A percentile compares a stretch with the other conserved stretches of the same genome.
Conservation (phyloP, 2,113 vertebrate genomes). For the Forbesichthys papilliferus region DNA sequence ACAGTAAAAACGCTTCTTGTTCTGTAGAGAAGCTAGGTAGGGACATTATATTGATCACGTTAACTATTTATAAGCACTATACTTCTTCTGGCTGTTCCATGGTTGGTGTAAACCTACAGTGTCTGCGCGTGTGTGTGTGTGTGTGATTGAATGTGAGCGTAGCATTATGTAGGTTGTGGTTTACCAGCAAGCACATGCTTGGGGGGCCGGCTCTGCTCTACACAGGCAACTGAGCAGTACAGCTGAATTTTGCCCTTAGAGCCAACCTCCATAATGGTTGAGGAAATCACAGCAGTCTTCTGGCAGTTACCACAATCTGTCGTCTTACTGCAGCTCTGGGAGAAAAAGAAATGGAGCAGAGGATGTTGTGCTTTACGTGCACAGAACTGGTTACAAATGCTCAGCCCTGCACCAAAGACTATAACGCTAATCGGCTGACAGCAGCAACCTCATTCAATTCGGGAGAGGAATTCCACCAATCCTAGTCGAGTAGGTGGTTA, state of each 20-base stretch:
- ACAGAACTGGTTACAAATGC: too few species aligned
- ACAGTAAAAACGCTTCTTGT: too few species aligned
- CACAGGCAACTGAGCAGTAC: constrained; percentile 60
- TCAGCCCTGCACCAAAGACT: too few species aligned
- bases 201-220: constrained; percentile 57
- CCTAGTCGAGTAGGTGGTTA: too few species aligned
- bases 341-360: neutral
- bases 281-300: constrained; percentile 44
- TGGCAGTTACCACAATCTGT: constrained; percentile 57
- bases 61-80: too few species aligned
- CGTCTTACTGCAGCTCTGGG: constrained; percentile 61
- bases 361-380: neutral
- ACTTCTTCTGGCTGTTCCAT: too few species aligned
- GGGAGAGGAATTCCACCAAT: too few species aligned
- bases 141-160: neutral
- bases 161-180: neutral
- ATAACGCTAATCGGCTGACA: too few species aligned
- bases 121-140: neutral
- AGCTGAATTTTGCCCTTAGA: constrained; percentile 67
- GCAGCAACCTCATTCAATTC: too few species aligned
- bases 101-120: too few species aligned
- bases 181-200: constrained; percentile 57
- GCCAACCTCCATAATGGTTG: constrained; percentile 64
- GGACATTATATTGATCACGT: too few species aligned
- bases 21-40: too few species aligned